Percentiles rank a stretch among this genome's conserved stretches.
Evolutionary conservation across 2,888 invertebrate genomes (phyloP).

Genomic region (Caenorhabditis plicata): DNA sequence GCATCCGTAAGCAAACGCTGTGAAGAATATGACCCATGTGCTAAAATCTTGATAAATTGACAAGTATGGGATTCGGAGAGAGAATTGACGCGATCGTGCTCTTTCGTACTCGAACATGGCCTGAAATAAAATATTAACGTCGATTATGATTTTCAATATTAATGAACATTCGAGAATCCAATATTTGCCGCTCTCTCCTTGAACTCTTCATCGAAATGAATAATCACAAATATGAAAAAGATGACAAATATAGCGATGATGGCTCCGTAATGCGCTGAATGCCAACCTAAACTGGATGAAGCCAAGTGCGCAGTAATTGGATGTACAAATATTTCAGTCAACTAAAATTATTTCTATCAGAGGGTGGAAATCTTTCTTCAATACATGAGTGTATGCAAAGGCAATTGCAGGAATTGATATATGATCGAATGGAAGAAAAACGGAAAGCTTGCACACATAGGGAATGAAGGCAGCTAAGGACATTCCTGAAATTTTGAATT

Average conservation of each 20-base stretch:
- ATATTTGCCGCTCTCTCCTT: constrained; percentile 29
- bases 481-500: constrained; percentile 10
- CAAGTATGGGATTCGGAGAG: constrained; percentile 43
- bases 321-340: constrained; percentile 35
- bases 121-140: constrained; percentile 8
- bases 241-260: constrained; percentile 22
- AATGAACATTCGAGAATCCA: constrained; percentile 35
- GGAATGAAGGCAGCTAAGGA: constrained; percentile 41
- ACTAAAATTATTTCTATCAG: too few species aligned
- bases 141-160: too few species aligned
- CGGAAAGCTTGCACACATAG: constrained; percentile 38
- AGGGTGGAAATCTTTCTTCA: too few species aligned
- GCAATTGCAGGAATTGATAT: constrained; percentile 37
- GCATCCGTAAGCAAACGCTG: constrained; percentile 43
- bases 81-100: constrained; percentile 37
- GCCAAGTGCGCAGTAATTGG: constrained; percentile 27
- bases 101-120: constrained; percentile 41
- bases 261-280: constrained; percentile 42
- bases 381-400: constrained; percentile 39
- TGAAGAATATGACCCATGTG: constrained; percentile 43
- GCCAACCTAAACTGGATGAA: constrained; percentile 41
- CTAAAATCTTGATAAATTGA: constrained; percentile 49
- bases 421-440: constrained; percentile 43
- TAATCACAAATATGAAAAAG: constrained; percentile 30
- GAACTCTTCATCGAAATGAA: constrained; percentile 43